A percentile compares a stretch with the other conserved stretches of the same genome.
Evolutionary conservation across 1,140 invertebrate species (phyloP).

Genomic region (Drosophila tani): DNA sequence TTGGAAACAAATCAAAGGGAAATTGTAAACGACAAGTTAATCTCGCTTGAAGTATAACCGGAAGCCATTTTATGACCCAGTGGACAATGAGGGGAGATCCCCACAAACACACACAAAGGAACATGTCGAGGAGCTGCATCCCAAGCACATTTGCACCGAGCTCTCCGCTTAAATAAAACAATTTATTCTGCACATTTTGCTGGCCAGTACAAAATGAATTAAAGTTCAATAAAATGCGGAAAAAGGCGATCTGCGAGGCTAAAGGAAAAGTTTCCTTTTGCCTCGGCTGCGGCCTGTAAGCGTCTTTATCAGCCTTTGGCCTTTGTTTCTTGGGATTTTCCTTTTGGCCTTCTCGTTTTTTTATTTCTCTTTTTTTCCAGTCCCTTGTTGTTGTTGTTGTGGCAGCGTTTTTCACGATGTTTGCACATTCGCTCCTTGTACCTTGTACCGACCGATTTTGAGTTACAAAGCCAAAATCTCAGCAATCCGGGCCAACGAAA

Average conservation of each 20-base stretch:
- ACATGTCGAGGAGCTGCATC: slow-evolving; percentile 49
- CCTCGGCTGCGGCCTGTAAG: slow-evolving; percentile 48
- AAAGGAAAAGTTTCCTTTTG: slow-evolving; percentile 34
- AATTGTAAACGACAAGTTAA: slow-evolving; percentile 85
- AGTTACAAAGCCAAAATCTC: slow-evolving; percentile 83
- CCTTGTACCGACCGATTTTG: slow-evolving; percentile 74
- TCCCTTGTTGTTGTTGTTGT: slow-evolving; percentile 26
- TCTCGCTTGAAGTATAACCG: slow-evolving; percentile 84
- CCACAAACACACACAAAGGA: slow-evolving; percentile 13
- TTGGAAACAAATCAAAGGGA: slow-evolving; percentile 83
- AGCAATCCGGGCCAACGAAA: slow-evolving; percentile 61
- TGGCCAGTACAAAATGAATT: slow-evolving; percentile 62
- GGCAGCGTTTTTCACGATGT: slow-evolving; percentile 75
- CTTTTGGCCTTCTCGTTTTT: slow-evolving; percentile 10
- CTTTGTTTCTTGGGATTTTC: slow-evolving; percentile 51
- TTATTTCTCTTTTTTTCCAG: background rate
- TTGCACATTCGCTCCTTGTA: slow-evolving; percentile 79
- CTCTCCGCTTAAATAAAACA: slow-evolving; percentile 65
- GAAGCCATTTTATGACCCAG: slow-evolving; percentile 84
- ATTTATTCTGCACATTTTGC: slow-evolving; percentile 71
- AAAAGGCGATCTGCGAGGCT: slow-evolving; percentile 7
- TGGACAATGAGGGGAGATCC: slow-evolving; percentile 59
- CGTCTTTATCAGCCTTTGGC: slow-evolving; percentile 53
- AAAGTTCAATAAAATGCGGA: slow-evolving; percentile 73
- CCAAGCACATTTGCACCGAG: slow-evolving; percentile 56